Percentiles rank a stretch among this genome's conserved stretches.
phyloP scores from a whole-genome alignment of 2,797 vertebrate species.

The Hylomyscus alleni region DNA sequence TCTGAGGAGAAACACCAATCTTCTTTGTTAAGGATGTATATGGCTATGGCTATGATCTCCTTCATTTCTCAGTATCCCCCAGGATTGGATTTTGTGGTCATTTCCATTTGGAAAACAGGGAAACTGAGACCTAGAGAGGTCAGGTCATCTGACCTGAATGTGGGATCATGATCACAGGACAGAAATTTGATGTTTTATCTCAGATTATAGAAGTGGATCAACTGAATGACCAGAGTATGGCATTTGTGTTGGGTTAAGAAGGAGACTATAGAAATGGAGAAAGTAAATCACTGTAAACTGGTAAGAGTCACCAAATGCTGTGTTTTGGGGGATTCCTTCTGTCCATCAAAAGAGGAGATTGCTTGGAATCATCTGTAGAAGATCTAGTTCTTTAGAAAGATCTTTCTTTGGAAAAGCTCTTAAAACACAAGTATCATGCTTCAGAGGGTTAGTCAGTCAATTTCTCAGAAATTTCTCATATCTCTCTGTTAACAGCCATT shows the following conservation, averaged over 20 bases:
- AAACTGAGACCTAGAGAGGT: neutral
- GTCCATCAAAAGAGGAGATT: neutral
- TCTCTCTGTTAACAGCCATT: neutral
- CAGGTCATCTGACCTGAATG: neutral
- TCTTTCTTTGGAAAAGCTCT: neutral
- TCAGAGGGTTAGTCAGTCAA: neutral
- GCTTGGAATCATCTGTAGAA: neutral
- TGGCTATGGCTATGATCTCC: too few species aligned
- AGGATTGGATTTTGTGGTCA: neutral
- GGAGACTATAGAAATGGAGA: neutral
- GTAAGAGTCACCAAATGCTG: neutral
- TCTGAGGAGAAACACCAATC: neutral
- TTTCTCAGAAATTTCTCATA: neutral
- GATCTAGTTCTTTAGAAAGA: neutral
- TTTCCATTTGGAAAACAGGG: neutral
- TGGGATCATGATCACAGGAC: neutral
- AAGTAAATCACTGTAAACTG: too few species aligned
- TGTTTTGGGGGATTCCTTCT: neutral
- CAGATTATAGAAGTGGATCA: neutral
- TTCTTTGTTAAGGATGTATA: neutral
- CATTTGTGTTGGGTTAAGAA: neutral
- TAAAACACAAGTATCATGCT: neutral
- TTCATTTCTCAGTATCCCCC: neutral
- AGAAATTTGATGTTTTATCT: neutral
- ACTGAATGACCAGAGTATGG: neutral